Evolutionary conservation across 2,888 invertebrate genomes (phyloP).

Genomic region (Lordiphosa fenestrarum): DNA sequence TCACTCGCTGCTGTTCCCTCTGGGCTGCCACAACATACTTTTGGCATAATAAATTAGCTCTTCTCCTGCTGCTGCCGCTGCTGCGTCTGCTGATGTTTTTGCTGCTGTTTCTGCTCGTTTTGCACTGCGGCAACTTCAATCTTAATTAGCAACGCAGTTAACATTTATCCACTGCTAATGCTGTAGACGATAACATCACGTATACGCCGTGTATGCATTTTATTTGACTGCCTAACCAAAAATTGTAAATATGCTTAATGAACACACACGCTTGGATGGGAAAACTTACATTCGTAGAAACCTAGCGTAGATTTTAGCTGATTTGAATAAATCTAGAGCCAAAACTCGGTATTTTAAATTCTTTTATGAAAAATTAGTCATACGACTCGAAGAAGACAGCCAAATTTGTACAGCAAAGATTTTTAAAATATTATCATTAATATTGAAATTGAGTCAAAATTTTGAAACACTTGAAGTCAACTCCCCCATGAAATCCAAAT

Average conservation of each 20-base stretch:
- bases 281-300: too few relatives aligned
- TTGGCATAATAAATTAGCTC: conserved; percentile 63
- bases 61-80: conserved; percentile 26
- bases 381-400: too few relatives aligned
- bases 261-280: not conserved
- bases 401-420: too few relatives aligned
- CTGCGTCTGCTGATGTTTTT: conserved; percentile 11
- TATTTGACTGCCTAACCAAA: conserved; percentile 10
- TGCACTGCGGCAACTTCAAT: conserved; percentile 65
- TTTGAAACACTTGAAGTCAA: too few relatives aligned
- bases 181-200: conserved; percentile 27
- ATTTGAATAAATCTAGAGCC: too few relatives aligned
- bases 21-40: conserved; percentile 39
- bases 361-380: too few relatives aligned
- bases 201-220: conserved; percentile 35
- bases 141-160: conserved; percentile 69
- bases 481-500: too few relatives aligned
- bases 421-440: too few relatives aligned
- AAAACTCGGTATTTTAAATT: too few relatives aligned
- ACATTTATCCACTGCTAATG: conserved; percentile 43
- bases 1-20: conserved; percentile 10
- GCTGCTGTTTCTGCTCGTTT: conserved; percentile 9
- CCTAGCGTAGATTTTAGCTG: too few relatives aligned
- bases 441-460: too few relatives aligned
- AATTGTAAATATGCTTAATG: too few relatives aligned